A percentile compares a stretch with the other conserved stretches of the same genome.
Evolutionary conservation across 2,797 vertebrate genomes (phyloP).

Genomic region (Rhabdophis nuchalis): DNA sequence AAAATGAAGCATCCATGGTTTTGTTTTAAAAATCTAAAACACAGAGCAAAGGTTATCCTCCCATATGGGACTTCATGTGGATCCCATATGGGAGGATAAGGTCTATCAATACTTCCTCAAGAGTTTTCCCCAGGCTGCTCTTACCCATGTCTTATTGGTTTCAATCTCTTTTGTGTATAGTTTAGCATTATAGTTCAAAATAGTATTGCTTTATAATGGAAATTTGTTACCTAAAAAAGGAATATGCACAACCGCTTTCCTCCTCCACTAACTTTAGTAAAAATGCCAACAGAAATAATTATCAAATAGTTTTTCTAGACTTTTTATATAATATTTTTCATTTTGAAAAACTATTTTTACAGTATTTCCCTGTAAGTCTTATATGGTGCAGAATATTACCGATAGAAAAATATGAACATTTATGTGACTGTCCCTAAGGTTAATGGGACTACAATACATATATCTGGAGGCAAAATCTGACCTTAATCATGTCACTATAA

Average conservation of each 20-base stretch:
- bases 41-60: not conserved
- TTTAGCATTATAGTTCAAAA: not conserved
- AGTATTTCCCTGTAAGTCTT: not conserved
- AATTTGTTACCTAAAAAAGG: not conserved
- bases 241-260: not conserved
- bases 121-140: not conserved
- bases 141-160: too few relatives aligned
- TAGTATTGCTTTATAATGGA: not conserved
- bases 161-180: not conserved
- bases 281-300: not conserved
- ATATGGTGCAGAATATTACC: not conserved
- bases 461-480: not conserved
- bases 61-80: not conserved
- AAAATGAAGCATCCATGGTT: not conserved
- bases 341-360: not conserved
- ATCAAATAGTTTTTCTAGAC: not conserved
- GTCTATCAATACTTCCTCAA: not conserved
- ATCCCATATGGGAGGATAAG: too few relatives aligned
- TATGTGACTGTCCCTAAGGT: not conserved
- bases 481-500: constrained; percentile 16
- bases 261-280: not conserved
- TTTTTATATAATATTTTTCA: not conserved
- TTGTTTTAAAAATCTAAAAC: not conserved
- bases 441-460: not conserved
- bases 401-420: not conserved